A percentile compares a stretch with the other conserved stretches of the same genome.
phyloP scores from a whole-genome alignment of 2,888 invertebrate species.

The Drosophila ustulata region DNA sequence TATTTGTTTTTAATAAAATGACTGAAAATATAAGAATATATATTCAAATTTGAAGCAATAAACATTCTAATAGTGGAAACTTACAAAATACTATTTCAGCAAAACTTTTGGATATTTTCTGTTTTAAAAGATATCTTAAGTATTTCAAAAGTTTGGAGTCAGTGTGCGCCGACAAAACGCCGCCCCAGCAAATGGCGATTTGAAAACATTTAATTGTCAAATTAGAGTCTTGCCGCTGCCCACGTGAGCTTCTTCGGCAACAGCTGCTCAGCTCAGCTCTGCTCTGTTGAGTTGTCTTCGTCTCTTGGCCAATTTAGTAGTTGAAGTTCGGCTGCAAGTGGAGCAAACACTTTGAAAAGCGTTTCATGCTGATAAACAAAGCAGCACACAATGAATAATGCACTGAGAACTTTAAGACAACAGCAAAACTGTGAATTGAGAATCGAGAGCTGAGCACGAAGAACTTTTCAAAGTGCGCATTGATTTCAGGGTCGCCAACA shows the following conservation, averaged over 20 bases:
- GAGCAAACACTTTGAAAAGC: slow-evolving; percentile 34
- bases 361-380: slow-evolving; percentile 39
- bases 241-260: slow-evolving; percentile 28
- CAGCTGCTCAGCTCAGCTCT: not conserved
- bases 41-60: too few relatives aligned
- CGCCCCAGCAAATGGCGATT: slow-evolving; percentile 33
- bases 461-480: slow-evolving; percentile 42
- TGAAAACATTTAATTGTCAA: slow-evolving; percentile 65
- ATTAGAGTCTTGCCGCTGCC: slow-evolving; percentile 38
- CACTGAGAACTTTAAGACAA: not conserved
- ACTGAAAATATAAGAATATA: not conserved
- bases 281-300: slow-evolving; percentile 37
- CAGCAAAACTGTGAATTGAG: not conserved
- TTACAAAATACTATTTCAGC: too few relatives aligned
- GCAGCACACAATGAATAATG: slow-evolving; percentile 2
- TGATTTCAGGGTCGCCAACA: slow-evolving; percentile 71
- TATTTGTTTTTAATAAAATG: too few relatives aligned
- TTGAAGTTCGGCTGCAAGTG: slow-evolving; percentile 16
- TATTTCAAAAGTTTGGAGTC: too few relatives aligned
- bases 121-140: too few relatives aligned
- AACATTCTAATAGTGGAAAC: too few relatives aligned
- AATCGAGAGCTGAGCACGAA: not conserved
- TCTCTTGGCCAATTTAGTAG: not conserved
- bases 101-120: too few relatives aligned
- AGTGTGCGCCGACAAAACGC: slow-evolving; percentile 22